Evolutionary conservation across 2,113 vertebrate genomes (phyloP).

Genomic region (Taurulus bubalis): DNA sequence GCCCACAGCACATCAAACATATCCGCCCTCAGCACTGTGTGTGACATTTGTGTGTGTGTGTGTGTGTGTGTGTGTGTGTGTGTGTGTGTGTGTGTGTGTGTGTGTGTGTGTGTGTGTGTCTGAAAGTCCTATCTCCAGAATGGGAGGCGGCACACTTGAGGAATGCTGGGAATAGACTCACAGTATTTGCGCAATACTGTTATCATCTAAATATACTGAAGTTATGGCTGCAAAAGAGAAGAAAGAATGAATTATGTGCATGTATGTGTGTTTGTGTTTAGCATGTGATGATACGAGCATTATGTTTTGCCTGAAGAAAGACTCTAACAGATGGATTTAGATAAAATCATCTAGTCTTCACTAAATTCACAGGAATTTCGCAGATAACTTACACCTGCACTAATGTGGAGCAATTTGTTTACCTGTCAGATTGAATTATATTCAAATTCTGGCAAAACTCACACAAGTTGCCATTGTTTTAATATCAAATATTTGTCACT

Average conservation of each 20-base stretch:
- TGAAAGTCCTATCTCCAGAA: conserved; percentile 11
- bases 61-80: conserved; percentile 35
- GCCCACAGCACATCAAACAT: conserved; percentile 55
- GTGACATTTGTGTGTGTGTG: conserved; percentile 6
- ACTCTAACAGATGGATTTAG: conserved; percentile 17
- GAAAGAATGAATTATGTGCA: background rate
- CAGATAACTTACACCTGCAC: background rate
- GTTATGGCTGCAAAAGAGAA: conserved; percentile 22
- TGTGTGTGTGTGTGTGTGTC: conserved; percentile 36
- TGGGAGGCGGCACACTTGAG: conserved; percentile 9
- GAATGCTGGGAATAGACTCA: conserved; percentile 50
- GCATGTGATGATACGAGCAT: conserved; percentile 27
- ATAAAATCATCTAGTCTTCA: conserved; percentile 13
- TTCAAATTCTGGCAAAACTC: background rate
- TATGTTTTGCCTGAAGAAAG: conserved; percentile 27
- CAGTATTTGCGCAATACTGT: conserved; percentile 51
- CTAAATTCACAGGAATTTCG: background rate
- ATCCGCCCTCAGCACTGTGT: conserved; percentile 35
- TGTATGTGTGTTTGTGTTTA: conserved; percentile 6
- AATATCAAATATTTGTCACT: background rate
- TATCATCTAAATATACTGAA: conserved; percentile 24
- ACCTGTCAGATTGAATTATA: background rate
- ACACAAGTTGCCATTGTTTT: background rate
- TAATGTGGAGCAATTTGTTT: background rate
- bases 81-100: conserved; percentile 30